A percentile compares a stretch with the other conserved stretches of the same genome.
phyloP scores from a whole-genome alignment of 2,113 vertebrate species.

The Pelmatolapia mariae region DNA sequence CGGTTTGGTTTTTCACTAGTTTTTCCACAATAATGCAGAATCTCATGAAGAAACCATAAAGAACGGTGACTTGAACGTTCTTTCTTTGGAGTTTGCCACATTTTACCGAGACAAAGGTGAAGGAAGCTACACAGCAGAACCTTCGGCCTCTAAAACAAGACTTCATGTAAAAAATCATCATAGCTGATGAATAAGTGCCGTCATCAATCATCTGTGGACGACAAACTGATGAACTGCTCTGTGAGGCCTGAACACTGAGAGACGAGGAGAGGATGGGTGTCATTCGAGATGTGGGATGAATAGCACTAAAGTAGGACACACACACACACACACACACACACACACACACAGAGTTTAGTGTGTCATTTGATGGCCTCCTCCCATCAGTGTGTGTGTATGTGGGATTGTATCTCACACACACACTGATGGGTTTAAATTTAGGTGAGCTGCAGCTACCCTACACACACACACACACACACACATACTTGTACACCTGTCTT shows the following conservation, averaged over 20 bases:
- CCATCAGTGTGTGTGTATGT: background rate
- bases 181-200: background rate
- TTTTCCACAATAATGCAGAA: background rate
- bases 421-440: constrained; percentile 28
- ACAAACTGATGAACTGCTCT: background rate
- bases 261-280: constrained; percentile 4
- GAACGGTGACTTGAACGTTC: accelerated
- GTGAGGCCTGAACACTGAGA: background rate
- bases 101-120: accelerated
- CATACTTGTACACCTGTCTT: background rate
- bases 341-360: background rate
- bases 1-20: background rate
- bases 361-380: background rate
- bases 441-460: background rate
- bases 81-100: accelerated
- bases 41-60: background rate
- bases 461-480: background rate
- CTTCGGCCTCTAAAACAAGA: background rate
- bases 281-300: constrained; percentile 23
- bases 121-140: accelerated
- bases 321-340: background rate
- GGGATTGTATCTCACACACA: background rate
- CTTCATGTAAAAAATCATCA: background rate
- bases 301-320: constrained; percentile 40
- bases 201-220: background rate